Percentiles rank a stretch among this genome's conserved stretches.
phyloP scores from a whole-genome alignment of 2,113 vertebrate species.

The Coryphaenoides rupestris region DNA sequence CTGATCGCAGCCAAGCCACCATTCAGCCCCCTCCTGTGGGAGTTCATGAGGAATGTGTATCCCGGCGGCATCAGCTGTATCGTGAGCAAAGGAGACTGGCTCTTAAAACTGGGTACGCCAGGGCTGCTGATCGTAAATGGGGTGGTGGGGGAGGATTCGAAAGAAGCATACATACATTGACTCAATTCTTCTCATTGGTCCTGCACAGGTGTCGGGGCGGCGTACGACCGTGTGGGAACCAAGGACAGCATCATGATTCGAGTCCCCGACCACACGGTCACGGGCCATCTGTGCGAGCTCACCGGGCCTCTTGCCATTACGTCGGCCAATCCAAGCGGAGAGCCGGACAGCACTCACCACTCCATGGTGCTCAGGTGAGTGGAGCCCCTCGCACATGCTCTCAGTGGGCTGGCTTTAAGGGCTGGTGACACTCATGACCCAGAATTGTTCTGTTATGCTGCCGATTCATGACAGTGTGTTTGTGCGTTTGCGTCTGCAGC shows the following conservation, averaged over 20 bases:
- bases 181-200: not conserved
- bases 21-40: constrained; percentile 85
- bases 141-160: not conserved
- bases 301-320: constrained; percentile 85
- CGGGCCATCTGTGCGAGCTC: constrained; percentile 79
- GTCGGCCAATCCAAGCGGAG: constrained; percentile 87
- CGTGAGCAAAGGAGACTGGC: constrained; percentile 85
- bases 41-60: constrained; percentile 87
- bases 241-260: constrained; percentile 88
- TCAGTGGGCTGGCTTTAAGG: too few relatives aligned
- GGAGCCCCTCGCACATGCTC: not conserved
- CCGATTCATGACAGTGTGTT: not conserved
- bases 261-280: constrained; percentile 84
- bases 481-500: constrained; percentile 49
- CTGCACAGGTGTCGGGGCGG: constrained; percentile 77
- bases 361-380: constrained; percentile 85
- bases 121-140: not conserved
- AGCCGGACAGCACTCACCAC: constrained; percentile 86
- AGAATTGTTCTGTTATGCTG: not conserved
- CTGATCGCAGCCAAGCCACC: constrained; percentile 78
- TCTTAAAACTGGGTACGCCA: constrained; percentile 76
- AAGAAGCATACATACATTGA: not conserved
- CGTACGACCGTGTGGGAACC: constrained; percentile 84
- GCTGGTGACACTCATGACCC: too few relatives aligned
- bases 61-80: constrained; percentile 88